These are phyloP conservation scores for Hypselothyrea guttata DNA, from an alignment of 2,888 invertebrate genomes.

Conservation along the genomic window DNA sequence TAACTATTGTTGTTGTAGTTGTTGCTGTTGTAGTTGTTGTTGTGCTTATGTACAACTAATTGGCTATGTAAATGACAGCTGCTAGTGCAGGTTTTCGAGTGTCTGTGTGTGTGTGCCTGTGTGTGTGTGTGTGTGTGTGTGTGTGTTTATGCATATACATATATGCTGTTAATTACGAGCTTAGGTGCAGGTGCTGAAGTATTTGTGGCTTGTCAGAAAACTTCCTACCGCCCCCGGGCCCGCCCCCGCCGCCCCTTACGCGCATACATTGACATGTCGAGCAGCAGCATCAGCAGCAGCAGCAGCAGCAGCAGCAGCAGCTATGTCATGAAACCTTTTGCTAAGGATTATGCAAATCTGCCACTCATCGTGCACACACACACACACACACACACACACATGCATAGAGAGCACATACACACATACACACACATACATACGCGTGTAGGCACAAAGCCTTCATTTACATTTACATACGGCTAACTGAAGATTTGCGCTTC, in stretches of 20 bases:
- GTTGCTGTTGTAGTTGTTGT: slow-evolving; percentile 25
- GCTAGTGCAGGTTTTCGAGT: slow-evolving; percentile 41
- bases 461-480: slow-evolving; percentile 74
- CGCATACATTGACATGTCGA: slow-evolving; percentile 68
- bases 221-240: neutral
- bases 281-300: slow-evolving; percentile 53
- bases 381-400: slow-evolving; percentile 24
- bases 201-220: slow-evolving; percentile 53
- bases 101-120: slow-evolving; percentile 23
- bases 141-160: slow-evolving; percentile 4
- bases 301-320: slow-evolving; percentile 50
- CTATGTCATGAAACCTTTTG: slow-evolving; percentile 75
- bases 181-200: slow-evolving; percentile 55
- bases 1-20: slow-evolving; percentile 11
- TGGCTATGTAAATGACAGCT: slow-evolving; percentile 72
- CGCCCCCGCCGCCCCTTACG: neutral
- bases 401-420: slow-evolving; percentile 9
- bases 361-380: slow-evolving; percentile 68
- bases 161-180: slow-evolving; percentile 68
- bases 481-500: slow-evolving; percentile 74
- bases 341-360: slow-evolving; percentile 77
- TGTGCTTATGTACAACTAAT: slow-evolving; percentile 68
- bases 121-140: neutral
- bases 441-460: slow-evolving; percentile 58
- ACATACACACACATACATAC: slow-evolving; percentile 11